Evolutionary conservation across 2,113 vertebrate genomes (phyloP).

Genomic region (Tychaedon coryphoeus): DNA sequence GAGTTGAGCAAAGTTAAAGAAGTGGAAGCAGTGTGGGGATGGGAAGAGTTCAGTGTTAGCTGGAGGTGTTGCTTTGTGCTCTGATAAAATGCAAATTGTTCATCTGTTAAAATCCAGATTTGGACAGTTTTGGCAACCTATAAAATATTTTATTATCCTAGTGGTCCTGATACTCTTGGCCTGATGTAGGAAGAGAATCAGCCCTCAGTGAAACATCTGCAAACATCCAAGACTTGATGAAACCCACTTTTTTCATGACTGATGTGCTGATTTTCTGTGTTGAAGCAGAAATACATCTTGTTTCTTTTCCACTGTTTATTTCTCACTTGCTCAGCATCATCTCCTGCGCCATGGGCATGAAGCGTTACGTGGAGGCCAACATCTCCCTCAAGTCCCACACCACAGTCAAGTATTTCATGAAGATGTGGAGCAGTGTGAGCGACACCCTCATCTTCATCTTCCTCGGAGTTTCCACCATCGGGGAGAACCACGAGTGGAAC

Average conservation of each 20-base stretch:
- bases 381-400: conserved; percentile 83
- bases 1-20: neutral
- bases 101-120: neutral
- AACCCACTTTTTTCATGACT: neutral
- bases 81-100: neutral
- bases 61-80: neutral
- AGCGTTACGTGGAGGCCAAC: conserved; percentile 75
- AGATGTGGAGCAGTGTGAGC: conserved; percentile 85
- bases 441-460: conserved; percentile 86
- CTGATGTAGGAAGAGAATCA: neutral
- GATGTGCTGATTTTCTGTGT: neutral
- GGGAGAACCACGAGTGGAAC: conserved; percentile 82
- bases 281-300: neutral
- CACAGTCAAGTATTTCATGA: conserved; percentile 86
- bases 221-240: neutral
- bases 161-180: neutral
- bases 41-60: neutral
- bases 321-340: conserved; percentile 71
- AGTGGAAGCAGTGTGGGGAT: accelerated
- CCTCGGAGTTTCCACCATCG: conserved; percentile 81
- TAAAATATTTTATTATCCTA: neutral
- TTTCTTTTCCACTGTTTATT: neutral
- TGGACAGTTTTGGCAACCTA: neutral
- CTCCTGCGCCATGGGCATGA: conserved; percentile 83
- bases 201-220: neutral